A percentile compares a stretch with the other conserved stretches of the same genome.
These are phyloP conservation scores for Oophaga pumilio DNA, from an alignment of 2,113 vertebrate genomes.

Conservation along the genomic window DNA sequence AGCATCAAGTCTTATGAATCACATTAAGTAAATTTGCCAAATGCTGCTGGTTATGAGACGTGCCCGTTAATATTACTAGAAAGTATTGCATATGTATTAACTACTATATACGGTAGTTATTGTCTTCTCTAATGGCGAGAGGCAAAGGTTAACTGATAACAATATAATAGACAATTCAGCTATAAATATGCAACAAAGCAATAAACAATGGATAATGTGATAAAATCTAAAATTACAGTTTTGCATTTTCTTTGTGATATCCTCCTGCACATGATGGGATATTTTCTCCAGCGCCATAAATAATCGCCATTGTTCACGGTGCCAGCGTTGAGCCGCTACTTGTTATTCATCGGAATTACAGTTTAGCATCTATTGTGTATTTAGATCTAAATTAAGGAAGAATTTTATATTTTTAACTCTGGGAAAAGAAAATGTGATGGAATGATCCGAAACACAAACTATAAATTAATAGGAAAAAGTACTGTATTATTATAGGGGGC, in stretches of 20 bases:
- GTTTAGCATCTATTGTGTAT: conserved; percentile 46
- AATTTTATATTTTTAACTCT: conserved; percentile 7
- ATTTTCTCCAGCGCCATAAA: conserved; percentile 40
- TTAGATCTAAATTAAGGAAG: conserved; percentile 2
- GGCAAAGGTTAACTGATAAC: conserved; percentile 6
- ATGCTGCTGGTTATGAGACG: background rate
- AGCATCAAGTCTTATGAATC: background rate
- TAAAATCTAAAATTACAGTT: conserved; percentile 1
- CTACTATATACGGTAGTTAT: too few relatives aligned
- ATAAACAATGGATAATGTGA: background rate
- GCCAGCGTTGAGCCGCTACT: background rate
- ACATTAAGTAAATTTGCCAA: background rate
- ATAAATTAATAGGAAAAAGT: background rate
- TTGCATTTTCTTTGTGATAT: background rate
- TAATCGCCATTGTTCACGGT: conserved; percentile 2
- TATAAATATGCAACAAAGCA: background rate
- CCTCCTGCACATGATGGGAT: background rate
- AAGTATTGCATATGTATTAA: background rate
- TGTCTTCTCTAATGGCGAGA: background rate
- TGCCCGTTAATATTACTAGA: background rate
- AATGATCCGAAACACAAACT: background rate
- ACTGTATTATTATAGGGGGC: background rate
- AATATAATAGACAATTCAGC: background rate
- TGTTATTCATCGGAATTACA: conserved; percentile 8
- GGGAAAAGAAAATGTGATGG: background rate